Percentiles rank a stretch among this genome's conserved stretches.
These are phyloP conservation scores for Leptonema lineaticorne DNA, from an alignment of 1,140 invertebrate genomes.

Conservation along the genomic window DNA sequence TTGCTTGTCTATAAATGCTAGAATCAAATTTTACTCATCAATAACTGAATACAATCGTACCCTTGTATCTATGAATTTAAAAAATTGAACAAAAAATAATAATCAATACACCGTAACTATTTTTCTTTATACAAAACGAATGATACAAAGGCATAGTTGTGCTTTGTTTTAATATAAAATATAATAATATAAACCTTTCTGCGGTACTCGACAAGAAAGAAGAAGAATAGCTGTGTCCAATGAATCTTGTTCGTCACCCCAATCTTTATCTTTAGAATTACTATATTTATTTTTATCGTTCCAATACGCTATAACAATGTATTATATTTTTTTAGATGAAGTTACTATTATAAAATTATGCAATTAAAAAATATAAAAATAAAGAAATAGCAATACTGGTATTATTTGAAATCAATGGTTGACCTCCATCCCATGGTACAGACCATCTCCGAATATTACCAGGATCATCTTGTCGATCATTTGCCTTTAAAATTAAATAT, in stretches of 20 bases:
- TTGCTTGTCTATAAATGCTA: neutral
- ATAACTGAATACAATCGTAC: no score
- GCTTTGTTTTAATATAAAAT: no score
- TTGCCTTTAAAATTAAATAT: constrained; percentile 10
- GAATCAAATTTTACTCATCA: no score
- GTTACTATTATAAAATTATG: neutral
- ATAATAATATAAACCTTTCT: neutral
- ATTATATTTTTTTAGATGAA: constrained; percentile 5
- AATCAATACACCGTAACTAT: no score
- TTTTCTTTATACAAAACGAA: no score
- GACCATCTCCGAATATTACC: constrained; percentile 29
- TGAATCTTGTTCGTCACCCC: constrained; percentile 26
- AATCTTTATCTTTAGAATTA: constrained; percentile 20
- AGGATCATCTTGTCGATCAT: constrained; percentile 25
- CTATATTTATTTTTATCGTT: constrained; percentile 6
- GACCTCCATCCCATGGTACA: constrained; percentile 33
- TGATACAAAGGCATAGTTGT: no score
- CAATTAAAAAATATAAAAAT: neutral
- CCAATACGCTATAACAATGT: constrained; percentile 14
- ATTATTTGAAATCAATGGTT: constrained; percentile 14
- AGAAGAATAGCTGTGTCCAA: constrained; percentile 31
- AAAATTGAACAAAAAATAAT: no score
- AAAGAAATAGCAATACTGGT: neutral
- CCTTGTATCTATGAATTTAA: no score
- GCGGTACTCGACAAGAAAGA: constrained; percentile 21